Base-by-base conservation (phyloP, 2,888 invertebrate species). In the Masnerella sp. region DNA sequence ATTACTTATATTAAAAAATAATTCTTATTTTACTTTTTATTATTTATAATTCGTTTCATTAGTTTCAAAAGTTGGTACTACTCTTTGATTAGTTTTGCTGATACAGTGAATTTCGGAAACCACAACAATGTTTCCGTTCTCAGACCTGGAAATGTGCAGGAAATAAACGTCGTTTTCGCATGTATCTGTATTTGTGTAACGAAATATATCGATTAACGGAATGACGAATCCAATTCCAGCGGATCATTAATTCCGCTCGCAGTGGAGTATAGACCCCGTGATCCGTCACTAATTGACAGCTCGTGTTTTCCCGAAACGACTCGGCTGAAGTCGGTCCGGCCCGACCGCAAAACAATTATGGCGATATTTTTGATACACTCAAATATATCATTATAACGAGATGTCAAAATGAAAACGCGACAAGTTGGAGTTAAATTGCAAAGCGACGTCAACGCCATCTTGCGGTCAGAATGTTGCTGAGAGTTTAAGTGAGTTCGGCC, bases 281-380 rank as follows among this genome's bases (percentile, higher is more conserved):
- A 81, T 75, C 75, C 42, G 76, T 74, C 73, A 75, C 62, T 80
- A 82, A 82, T 81, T 80, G 80, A 80, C 77, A 77, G 76, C 71
- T 62, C 78, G 71, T 75, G 80, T 78, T 76, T 77, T 74, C 59
- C 34, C 45, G 40, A 65, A 52, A 58, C 59, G 59, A 59, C 65
- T 47, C 20, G 38, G 38, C 40, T 47, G 59, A 54, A 65, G 54
- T 45, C 17, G 17, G 40, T 59, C 22, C 18, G 40, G 52, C 47
- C 42, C 12, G 30, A 38, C 2, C 65, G 65, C 30, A 65, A 65
- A 72, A 72, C 71, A 65, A 72, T 65, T 72, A 59, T 59, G 51
- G 12, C 43, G 54, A 72, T 65, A 59, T 45, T 61, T 67, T 71
- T 64, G 25, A 11, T 25, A 54, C 45, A 30, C 47, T 62, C 64